phyloP scores from a whole-genome alignment of 2,797 vertebrate genomes.

The Sebastes taczanowskii region DNA sequence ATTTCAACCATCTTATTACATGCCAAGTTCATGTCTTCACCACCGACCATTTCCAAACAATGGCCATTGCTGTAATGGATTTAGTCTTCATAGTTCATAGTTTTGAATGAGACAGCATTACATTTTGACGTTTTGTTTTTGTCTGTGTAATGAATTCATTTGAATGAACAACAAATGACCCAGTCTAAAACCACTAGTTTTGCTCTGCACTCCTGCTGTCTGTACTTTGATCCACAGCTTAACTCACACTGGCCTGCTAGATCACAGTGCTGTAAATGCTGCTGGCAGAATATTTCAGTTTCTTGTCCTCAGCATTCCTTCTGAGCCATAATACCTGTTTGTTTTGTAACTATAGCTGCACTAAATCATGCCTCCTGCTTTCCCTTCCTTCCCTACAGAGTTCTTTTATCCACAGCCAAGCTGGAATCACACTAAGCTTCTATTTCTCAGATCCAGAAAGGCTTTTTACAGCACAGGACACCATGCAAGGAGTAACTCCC shows the following conservation, averaged over 20 bases:
- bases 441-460: conserved; percentile 54
- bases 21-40: neutral
- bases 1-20: neutral
- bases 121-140: neutral
- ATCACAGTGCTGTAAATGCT: neutral
- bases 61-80: too few species aligned
- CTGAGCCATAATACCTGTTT: conserved; percentile 18
- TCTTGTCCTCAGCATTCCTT: conserved; percentile 14
- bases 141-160: neutral
- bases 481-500: neutral
- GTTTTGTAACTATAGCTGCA: conserved; percentile 30
- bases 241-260: conserved; percentile 1
- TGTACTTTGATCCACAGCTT: conserved; percentile 13
- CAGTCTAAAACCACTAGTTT: neutral
- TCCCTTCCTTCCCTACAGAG: neutral
- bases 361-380: conserved; percentile 24
- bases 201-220: neutral
- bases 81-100: too few species aligned
- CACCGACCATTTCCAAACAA: neutral
- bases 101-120: neutral
- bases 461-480: conserved; percentile 40
- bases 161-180: neutral
- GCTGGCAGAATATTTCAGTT: conserved; percentile 7
- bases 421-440: conserved; percentile 62
- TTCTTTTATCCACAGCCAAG: conserved; percentile 61